Conservation (phyloP, 2,797 vertebrate genomes). For the Echeneis naucrates region DNA sequence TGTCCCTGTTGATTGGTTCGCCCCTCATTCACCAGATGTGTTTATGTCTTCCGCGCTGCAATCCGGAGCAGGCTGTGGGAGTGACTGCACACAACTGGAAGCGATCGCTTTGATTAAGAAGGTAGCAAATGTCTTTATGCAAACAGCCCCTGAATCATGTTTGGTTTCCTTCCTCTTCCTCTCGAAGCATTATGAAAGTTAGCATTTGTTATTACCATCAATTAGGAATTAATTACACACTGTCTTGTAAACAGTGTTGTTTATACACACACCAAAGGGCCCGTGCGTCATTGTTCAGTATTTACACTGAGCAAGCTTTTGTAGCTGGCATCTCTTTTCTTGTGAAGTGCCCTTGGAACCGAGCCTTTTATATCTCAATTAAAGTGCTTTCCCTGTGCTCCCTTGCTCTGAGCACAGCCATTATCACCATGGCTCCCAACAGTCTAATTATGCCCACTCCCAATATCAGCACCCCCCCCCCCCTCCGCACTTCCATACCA, state of each 20-base stretch:
- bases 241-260: slow-evolving; percentile 52
- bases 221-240: slow-evolving; percentile 60
- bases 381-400: slow-evolving; percentile 81
- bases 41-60: slow-evolving; percentile 57
- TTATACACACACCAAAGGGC: slow-evolving; percentile 53
- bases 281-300: slow-evolving; percentile 60
- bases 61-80: slow-evolving; percentile 38
- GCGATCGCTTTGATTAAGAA: slow-evolving; percentile 38
- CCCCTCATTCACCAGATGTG: slow-evolving; percentile 17
- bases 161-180: slow-evolving; percentile 35
- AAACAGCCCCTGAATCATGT: slow-evolving; percentile 50
- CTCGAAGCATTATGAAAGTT: slow-evolving; percentile 45
- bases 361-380: slow-evolving; percentile 84
- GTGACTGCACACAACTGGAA: slow-evolving; percentile 27
- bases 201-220: slow-evolving; percentile 51
- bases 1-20: slow-evolving; percentile 16
- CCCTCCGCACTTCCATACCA: slow-evolving; percentile 32
- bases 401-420: slow-evolving; percentile 72
- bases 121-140: slow-evolving; percentile 63
- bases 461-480: slow-evolving; percentile 38
- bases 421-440: slow-evolving; percentile 84
- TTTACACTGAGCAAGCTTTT: slow-evolving; percentile 73
- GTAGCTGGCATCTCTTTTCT: slow-evolving; percentile 70
- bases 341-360: slow-evolving; percentile 82
- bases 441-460: slow-evolving; percentile 82